These are phyloP conservation scores for Typhlomys cinereus DNA, from an alignment of 2,113 vertebrate species.

Conservation along the genomic window DNA sequence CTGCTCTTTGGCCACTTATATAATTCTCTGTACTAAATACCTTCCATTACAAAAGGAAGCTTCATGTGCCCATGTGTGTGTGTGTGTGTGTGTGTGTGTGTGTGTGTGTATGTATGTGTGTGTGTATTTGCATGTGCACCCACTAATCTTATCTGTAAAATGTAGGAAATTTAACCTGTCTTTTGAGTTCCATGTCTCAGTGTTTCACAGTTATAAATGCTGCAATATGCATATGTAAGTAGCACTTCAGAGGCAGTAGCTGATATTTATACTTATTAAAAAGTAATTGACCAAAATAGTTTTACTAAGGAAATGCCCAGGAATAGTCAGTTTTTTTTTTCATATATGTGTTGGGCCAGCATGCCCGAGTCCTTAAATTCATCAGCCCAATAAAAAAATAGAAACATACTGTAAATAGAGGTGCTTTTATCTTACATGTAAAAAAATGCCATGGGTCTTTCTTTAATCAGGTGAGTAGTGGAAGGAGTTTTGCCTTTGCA, in stretches of 20 bases:
- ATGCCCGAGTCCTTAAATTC: background rate
- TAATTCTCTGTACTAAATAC: too few relatives aligned
- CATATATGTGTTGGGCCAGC: background rate
- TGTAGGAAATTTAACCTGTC: background rate
- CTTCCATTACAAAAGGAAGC: too few relatives aligned
- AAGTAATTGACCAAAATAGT: background rate
- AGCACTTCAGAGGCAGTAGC: background rate
- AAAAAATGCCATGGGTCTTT: background rate
- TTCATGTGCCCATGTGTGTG: too few relatives aligned
- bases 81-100: too few relatives aligned
- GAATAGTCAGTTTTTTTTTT: background rate
- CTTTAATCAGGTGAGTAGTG: background rate
- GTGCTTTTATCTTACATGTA: background rate
- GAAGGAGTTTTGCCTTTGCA: conserved; percentile 23
- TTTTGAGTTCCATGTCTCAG: background rate
- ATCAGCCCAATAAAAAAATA: background rate
- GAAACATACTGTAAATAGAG: background rate
- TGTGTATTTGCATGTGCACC: background rate
- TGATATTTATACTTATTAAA: conserved; percentile 20
- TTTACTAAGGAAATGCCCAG: background rate
- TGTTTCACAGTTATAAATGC: background rate
- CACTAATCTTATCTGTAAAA: background rate
- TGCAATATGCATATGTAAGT: background rate
- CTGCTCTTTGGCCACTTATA: too few relatives aligned
- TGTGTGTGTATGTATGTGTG: too few relatives aligned